Percentiles rank a stretch among this genome's conserved stretches.
phyloP scores from a whole-genome alignment of 1,140 invertebrate species.

The Acarapis woodi region DNA sequence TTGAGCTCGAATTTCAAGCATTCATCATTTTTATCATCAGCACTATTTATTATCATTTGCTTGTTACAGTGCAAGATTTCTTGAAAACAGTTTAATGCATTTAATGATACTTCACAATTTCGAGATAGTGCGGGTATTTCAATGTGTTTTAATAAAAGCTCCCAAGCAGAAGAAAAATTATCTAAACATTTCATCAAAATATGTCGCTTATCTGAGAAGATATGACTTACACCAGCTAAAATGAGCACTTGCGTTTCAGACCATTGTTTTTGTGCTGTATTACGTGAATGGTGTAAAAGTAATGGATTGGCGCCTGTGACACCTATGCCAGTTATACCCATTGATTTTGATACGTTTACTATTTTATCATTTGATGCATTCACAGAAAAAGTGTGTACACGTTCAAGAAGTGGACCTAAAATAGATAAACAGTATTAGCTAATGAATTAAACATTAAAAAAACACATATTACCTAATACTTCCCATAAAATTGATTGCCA shows the following conservation, averaged over 20 bases:
- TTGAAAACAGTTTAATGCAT: slow-evolving; percentile 78
- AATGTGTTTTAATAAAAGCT: slow-evolving; percentile 64
- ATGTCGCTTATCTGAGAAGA: slow-evolving; percentile 66
- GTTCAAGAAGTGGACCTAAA: slow-evolving; percentile 80
- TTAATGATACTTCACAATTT: slow-evolving; percentile 80
- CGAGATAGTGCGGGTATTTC: slow-evolving; percentile 62
- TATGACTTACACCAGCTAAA: slow-evolving; percentile 36
- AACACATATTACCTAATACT: slow-evolving; percentile 54
- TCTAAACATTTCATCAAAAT: slow-evolving; percentile 42
- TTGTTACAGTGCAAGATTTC: slow-evolving; percentile 40
- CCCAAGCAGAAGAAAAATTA: slow-evolving; percentile 76
- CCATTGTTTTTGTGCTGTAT: slow-evolving; percentile 98
- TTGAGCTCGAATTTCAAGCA: too few relatives aligned
- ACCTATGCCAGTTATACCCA: not conserved
- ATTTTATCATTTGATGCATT: slow-evolving; percentile 78
- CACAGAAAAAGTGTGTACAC: slow-evolving; percentile 59
- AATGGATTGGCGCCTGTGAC: slow-evolving; percentile 26
- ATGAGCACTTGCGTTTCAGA: slow-evolving; percentile 75
- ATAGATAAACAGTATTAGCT: too few relatives aligned
- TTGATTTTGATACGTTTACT: slow-evolving; percentile 26
- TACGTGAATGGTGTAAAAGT: slow-evolving; percentile 87
- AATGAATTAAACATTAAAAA: too few relatives aligned
- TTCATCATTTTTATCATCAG: too few relatives aligned
- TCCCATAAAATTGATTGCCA: slow-evolving; percentile 71
- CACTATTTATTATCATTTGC: too few relatives aligned